Evolutionary conservation across 2,113 vertebrate genomes (phyloP).

Genomic region (Opisthocomus hoazin): DNA sequence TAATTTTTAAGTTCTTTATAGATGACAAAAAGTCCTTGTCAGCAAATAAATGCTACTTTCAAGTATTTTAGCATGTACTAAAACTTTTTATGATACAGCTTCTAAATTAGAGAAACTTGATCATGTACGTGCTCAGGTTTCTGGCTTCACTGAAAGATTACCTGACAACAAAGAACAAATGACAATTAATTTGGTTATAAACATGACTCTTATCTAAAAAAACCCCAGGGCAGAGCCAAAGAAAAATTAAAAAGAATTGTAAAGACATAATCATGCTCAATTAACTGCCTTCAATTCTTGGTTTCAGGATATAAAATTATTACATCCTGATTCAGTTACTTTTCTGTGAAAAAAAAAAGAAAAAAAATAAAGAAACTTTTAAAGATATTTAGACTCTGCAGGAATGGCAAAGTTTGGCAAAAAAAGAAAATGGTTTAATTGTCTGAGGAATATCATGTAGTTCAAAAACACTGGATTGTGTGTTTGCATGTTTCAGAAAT

Average conservation of each 20-base stretch:
- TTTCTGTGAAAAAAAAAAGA: neutral
- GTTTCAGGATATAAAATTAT: neutral
- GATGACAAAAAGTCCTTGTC: neutral
- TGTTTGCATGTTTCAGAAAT: neutral
- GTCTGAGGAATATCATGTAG: neutral
- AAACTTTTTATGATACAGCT: neutral
- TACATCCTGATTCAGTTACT: neutral
- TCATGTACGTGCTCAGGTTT: neutral
- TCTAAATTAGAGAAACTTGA: conserved; percentile 1
- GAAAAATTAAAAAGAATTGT: neutral
- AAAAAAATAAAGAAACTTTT: neutral
- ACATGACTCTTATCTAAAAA: neutral
- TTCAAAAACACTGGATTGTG: neutral
- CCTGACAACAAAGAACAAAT: neutral
- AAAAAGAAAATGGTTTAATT: neutral
- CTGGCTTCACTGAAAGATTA: neutral
- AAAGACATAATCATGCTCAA: neutral
- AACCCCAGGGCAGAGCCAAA: neutral
- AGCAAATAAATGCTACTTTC: neutral
- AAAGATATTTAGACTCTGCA: neutral
- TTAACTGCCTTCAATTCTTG: neutral
- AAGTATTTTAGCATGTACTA: neutral
- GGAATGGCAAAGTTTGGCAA: neutral
- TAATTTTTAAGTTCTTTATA: neutral
- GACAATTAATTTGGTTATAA: neutral